Base-by-base conservation (phyloP, 2,113 vertebrate species). In the Nycticryphes semicollaris region DNA sequence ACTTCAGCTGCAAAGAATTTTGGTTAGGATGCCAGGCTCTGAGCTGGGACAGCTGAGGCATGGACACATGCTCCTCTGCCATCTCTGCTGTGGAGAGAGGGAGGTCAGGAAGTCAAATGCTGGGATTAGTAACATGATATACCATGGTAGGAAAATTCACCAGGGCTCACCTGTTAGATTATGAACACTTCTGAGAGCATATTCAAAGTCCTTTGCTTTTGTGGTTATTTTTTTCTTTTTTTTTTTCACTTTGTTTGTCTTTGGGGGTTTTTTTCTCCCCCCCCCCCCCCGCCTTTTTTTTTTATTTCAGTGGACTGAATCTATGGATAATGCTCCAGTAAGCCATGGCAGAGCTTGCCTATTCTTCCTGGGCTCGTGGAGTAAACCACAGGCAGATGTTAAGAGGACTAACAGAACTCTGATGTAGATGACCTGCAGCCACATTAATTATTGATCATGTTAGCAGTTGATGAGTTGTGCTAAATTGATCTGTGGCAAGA, bases 401-500 rank as follows among this genome's bases (percentile, higher is more conserved):
- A 84, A n/a, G 57, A 85, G 22, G 75, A 37, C 68, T 67, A 66
- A 51, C 37, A 39, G 64, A 89, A 84, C 60, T 91, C 69, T 57
- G 54, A 30, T 35, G 56, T 22, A 68, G 73, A 70, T 64, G 69
- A 93, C 67, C 89, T 94, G 66, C 81, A 96, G 89, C 39, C 53
- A 33, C 77, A 79, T 97, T 87, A 95, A 96, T 94, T 95, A 93
- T 96, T 94, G 39, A 95, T 60, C 20, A 24, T 76, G 89, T 93
- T 93, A 87, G 92, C 60, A 78, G 84, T 87, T 72, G 87, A 89
- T 84, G 84, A 91, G 30, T 73, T 68, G 56, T 63, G 84, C 87
- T 94, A 93, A 95, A 97, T 60, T 93, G 94, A 95, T 84, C 91
- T 89, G 69, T 75, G 74, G 84, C 30, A 72, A 96, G 95, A 82